These are phyloP conservation scores for Potamilus streckersoni DNA, from an alignment of 1,140 invertebrate species.

Conservation along the genomic window DNA sequence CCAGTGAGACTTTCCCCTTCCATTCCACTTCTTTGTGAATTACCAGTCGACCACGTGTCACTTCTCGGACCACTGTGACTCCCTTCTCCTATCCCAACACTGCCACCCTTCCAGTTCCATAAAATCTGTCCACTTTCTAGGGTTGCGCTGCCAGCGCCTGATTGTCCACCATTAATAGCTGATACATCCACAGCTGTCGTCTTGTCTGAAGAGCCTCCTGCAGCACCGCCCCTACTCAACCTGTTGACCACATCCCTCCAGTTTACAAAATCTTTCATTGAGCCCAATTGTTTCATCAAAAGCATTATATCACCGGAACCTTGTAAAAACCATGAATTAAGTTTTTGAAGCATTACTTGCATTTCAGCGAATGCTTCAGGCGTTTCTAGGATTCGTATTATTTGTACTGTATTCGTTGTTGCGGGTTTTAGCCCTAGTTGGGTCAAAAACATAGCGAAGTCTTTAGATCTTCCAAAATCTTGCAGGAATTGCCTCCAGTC, in stretches of 20 bases:
- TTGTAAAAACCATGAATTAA: neutral
- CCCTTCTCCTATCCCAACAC: too few species aligned
- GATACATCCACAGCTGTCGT: too few species aligned
- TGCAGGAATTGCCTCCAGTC: constrained; percentile 15
- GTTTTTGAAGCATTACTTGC: constrained; percentile 10
- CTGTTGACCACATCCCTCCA: constrained; percentile 11
- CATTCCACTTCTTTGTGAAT: too few species aligned
- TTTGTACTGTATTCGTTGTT: constrained; percentile 18
- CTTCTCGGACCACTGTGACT: too few species aligned
- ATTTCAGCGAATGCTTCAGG: constrained; percentile 17
- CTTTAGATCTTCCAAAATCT: constrained; percentile 30
- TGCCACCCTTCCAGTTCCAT: too few species aligned
- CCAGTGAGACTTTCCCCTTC: too few species aligned
- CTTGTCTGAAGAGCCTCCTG: neutral
- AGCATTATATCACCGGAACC: constrained; percentile 2
- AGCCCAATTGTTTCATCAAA: constrained; percentile 13
- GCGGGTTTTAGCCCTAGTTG: constrained; percentile 23
- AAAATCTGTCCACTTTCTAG: too few species aligned
- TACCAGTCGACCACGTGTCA: too few species aligned
- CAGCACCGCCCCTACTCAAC: neutral
- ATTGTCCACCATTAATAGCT: too few species aligned
- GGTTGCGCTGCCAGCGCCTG: too few species aligned
- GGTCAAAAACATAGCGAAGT: constrained; percentile 23
- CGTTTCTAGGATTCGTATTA: constrained; percentile 16
- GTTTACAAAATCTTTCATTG: constrained; percentile 22